phyloP scores from a whole-genome alignment of 2,888 invertebrate genomes.

The Agrotis segetum region DNA sequence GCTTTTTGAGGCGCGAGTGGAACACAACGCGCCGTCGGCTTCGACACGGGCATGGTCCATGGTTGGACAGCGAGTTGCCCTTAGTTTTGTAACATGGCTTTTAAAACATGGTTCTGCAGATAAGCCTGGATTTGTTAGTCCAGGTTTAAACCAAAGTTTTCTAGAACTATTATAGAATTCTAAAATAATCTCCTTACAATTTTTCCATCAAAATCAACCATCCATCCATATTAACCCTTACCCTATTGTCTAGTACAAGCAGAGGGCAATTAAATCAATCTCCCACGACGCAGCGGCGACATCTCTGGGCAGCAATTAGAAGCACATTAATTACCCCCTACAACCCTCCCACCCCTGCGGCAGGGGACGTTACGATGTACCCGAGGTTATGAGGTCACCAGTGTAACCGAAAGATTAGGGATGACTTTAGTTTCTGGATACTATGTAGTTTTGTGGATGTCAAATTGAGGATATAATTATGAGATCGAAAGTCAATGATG shows the following conservation, averaged over 20 bases:
- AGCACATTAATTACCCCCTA: conserved; percentile 70
- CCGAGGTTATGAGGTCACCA: conserved; percentile 70
- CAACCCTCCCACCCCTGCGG: conserved; percentile 37
- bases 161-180: too few species aligned
- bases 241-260: conserved; percentile 7
- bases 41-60: too few species aligned
- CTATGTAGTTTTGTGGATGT: too few species aligned
- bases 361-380: conserved; percentile 50
- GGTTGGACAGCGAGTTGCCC: too few species aligned
- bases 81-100: too few species aligned
- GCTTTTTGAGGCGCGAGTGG: too few species aligned
- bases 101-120: too few species aligned
- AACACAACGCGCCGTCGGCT: too few species aligned
- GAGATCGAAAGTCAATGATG: too few species aligned
- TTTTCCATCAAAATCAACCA: background rate
- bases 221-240: background rate
- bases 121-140: too few species aligned
- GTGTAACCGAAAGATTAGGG: conserved; percentile 43
- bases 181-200: background rate
- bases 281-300: conserved; percentile 42
- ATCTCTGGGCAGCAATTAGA: conserved; percentile 71
- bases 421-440: background rate
- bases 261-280: conserved; percentile 44
- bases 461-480: too few species aligned
- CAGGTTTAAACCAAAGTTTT: too few species aligned